Conservation (phyloP, 2,888 invertebrate genomes). For the Ochropleura plecta region DNA sequence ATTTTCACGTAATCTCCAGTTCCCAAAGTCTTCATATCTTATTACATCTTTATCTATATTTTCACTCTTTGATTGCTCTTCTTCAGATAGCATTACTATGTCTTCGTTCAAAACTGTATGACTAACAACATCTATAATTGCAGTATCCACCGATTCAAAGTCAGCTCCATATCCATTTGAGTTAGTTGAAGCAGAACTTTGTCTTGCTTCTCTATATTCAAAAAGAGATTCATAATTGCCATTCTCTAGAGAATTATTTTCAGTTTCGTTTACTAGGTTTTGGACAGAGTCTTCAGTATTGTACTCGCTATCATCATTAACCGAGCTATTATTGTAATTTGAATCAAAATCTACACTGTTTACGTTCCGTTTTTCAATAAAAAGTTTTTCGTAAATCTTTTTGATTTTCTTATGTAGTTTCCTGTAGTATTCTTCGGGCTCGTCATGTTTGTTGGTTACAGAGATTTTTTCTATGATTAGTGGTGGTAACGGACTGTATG, state of each 20-base stretch:
- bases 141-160: constrained; percentile 34
- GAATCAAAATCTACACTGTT: constrained; percentile 26
- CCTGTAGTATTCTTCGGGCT: constrained; percentile 69
- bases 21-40: neutral
- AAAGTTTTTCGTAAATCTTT: constrained; percentile 67
- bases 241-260: neutral
- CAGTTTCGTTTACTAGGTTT: neutral
- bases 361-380: constrained; percentile 55
- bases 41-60: neutral
- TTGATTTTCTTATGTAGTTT: constrained; percentile 64
- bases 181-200: constrained; percentile 5
- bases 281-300: neutral
- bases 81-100: neutral
- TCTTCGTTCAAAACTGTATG: constrained; percentile 16
- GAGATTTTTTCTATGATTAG: constrained; percentile 70
- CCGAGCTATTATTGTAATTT: neutral
- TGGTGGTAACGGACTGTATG: constrained; percentile 69
- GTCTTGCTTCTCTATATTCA: neutral
- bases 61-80: neutral
- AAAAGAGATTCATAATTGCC: neutral
- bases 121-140: constrained; percentile 27
- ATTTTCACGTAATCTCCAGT: neutral
- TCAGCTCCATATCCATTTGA: constrained; percentile 50
- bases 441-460: constrained; percentile 64
- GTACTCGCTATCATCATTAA: neutral